Conservation (phyloP, 1,140 invertebrate species). For the Pseudomyrmex dendroicus region DNA sequence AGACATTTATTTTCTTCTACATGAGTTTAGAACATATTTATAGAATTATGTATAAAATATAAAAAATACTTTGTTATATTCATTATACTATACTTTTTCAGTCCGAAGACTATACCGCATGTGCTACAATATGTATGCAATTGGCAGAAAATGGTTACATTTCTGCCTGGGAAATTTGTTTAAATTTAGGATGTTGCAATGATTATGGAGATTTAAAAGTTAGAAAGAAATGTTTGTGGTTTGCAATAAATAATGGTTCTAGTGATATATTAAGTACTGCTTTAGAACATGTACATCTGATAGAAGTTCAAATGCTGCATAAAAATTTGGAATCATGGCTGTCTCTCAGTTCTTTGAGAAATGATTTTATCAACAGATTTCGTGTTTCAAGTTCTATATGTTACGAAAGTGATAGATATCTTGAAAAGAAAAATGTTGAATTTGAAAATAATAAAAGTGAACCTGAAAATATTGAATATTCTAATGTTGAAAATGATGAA, state of each 20-base stretch:
- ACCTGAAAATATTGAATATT: constrained; percentile 68
- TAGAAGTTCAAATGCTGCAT: constrained; percentile 81
- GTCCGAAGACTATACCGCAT: constrained; percentile 85
- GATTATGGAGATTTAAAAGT: constrained; percentile 85
- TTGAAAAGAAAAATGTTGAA: constrained; percentile 4
- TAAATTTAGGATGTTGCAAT: constrained; percentile 84
- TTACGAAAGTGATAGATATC: too few relatives aligned
- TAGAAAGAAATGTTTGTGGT: constrained; percentile 85
- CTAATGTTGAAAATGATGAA: too few relatives aligned
- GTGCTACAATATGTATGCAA: constrained; percentile 84
- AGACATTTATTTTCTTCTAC: constrained; percentile 30
- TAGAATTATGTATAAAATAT: neutral
- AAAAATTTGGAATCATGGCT: constrained; percentile 79
- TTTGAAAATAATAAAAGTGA: constrained; percentile 65
- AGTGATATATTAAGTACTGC: constrained; percentile 85
- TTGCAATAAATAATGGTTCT: constrained; percentile 86
- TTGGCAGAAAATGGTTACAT: constrained; percentile 85
- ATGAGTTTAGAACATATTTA: neutral
- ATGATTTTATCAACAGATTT: too few relatives aligned
- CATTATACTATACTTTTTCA: constrained; percentile 72
- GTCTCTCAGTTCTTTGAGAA: constrained; percentile 19
- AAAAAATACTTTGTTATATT: constrained; percentile 65
- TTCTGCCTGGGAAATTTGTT: constrained; percentile 86
- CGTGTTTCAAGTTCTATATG: too few relatives aligned
- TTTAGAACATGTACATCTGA: constrained; percentile 84